Base-by-base conservation (phyloP, 2,888 invertebrate genomes). In the Drosophila antonietae region DNA sequence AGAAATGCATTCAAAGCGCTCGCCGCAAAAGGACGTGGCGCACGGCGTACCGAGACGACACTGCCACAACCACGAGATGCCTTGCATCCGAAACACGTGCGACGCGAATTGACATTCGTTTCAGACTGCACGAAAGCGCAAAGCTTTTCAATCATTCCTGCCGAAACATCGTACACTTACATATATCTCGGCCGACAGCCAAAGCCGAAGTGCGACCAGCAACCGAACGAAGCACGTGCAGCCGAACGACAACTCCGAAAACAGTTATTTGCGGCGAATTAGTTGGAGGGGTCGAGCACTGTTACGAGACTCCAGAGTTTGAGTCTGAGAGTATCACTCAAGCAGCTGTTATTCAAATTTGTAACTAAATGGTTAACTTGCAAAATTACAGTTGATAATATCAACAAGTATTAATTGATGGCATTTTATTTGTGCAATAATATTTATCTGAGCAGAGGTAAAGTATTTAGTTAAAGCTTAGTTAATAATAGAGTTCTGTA, bases 101-200 rank as follows among this genome's bases (percentile, higher is more conserved):
- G 75, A 63, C 72, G 68, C 88, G 88, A 78, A 68, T 80, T 78
- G 62, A 56, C 58, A 73, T 70, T 79, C 82, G 76, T 75, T 79
- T 35, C 58, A 70, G 69, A 80, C 75, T 78, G 82, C 79, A 75
- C 75, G 73, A 78, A 52, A 60, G 57, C 73, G 51, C n/a, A 66
- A 66, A 76, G 81, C 79, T 78, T 78, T 67, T 56, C 59, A n/a
- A 46, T 47, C 20, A 47, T 63, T 35, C 63, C 31, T 55, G 55
- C 66, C 73, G 70, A 58, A 60, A 46, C 52, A 56, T 64, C 59
- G 44, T 43, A 31, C 20, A 20, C 18, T 55, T 12, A 46, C 60
- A 60, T 12, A 46, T 58, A 60, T 31, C 57, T 59, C 61, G 63
- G 41, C n/a, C 37, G 18, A 49, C 55, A 39, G 28, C 41, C 33